A percentile compares a stretch with the other conserved stretches of the same genome.
Evolutionary conservation across 2,797 vertebrate species (phyloP).

Genomic region (Chanos chanos): DNA sequence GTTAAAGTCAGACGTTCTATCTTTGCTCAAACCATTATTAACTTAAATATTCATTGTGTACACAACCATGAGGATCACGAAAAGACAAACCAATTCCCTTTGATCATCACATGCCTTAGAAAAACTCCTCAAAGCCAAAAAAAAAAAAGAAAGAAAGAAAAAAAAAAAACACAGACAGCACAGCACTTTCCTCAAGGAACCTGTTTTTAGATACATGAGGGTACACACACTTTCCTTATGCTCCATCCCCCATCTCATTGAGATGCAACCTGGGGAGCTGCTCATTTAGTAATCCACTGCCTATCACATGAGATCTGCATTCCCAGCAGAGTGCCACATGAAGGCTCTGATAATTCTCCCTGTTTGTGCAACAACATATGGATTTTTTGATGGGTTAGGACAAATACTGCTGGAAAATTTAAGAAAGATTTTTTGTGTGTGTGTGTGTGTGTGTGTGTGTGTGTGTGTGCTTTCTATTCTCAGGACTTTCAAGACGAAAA

Average conservation of each 20-base stretch:
- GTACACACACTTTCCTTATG: no score
- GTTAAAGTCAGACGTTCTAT: no score
- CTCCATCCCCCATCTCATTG: conserved; percentile 50
- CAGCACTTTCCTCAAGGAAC: conserved; percentile 55
- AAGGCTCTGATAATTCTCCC: conserved; percentile 41
- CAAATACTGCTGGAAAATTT: neutral
- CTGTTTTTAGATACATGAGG: conserved; percentile 58
- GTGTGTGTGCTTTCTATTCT: no score
- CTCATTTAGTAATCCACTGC: conserved; percentile 52
- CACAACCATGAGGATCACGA: conserved; percentile 26
- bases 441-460: no score
- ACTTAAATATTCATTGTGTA: neutral
- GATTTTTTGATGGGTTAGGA: conserved; percentile 29
- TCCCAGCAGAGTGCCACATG: conserved; percentile 47
- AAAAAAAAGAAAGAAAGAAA: no score
- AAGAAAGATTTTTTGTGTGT: no score
- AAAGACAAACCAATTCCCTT: conserved; percentile 49
- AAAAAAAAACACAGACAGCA: no score
- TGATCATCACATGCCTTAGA: conserved; percentile 59
- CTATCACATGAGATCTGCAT: conserved; percentile 41
- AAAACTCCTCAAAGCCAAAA: no score
- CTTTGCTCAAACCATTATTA: no score
- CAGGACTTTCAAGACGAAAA: no score
- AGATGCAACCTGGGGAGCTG: conserved; percentile 53
- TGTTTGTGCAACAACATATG: conserved; percentile 46